Percentiles rank a stretch among this genome's conserved stretches.
Evolutionary conservation across 2,888 invertebrate genomes (phyloP).

Genomic region (Zygaena filipendulae): DNA sequence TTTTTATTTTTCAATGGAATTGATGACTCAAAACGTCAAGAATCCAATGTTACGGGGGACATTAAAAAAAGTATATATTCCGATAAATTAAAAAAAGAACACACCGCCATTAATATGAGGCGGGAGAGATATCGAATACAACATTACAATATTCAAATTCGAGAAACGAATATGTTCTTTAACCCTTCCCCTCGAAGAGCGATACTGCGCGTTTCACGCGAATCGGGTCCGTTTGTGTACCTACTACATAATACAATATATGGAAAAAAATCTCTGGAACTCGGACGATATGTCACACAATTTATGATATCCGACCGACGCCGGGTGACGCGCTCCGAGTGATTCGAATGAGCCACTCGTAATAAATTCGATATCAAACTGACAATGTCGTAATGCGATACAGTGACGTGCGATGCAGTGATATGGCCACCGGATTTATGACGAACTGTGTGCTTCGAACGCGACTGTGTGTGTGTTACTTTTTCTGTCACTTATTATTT

Average conservation of each 20-base stretch:
- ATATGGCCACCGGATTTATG: conserved; percentile 51
- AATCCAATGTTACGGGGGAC: conserved; percentile 1
- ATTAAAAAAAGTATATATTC: conserved; percentile 34
- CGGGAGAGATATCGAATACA: conserved; percentile 38
- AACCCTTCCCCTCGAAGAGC: conserved; percentile 23
- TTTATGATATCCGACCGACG: conserved; percentile 48
- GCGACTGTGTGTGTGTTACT: conserved; percentile 25
- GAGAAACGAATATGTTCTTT: conserved; percentile 27
- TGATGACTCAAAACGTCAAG: conserved; percentile 4
- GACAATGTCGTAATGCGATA: conserved; percentile 59
- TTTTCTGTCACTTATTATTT: too few relatives aligned
- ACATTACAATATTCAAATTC: conserved; percentile 19
- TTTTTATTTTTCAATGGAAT: too few relatives aligned
- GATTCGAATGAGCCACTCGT: conserved; percentile 43
- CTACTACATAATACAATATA: conserved; percentile 17
- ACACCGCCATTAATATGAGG: conserved; percentile 50
- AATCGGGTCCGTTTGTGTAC: too few relatives aligned
- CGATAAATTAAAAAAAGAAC: conserved; percentile 51
- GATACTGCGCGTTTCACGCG: conserved; percentile 8
- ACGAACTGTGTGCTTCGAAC: conserved; percentile 29
- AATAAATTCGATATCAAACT: conserved; percentile 58
- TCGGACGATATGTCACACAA: conserved; percentile 55
- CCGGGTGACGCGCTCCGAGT: conserved; percentile 47
- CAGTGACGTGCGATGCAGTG: conserved; percentile 44
- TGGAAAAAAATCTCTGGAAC: conserved; percentile 40